These are phyloP conservation scores for Syrista parreyssii DNA, from an alignment of 2,888 invertebrate genomes.

Conservation along the genomic window DNA sequence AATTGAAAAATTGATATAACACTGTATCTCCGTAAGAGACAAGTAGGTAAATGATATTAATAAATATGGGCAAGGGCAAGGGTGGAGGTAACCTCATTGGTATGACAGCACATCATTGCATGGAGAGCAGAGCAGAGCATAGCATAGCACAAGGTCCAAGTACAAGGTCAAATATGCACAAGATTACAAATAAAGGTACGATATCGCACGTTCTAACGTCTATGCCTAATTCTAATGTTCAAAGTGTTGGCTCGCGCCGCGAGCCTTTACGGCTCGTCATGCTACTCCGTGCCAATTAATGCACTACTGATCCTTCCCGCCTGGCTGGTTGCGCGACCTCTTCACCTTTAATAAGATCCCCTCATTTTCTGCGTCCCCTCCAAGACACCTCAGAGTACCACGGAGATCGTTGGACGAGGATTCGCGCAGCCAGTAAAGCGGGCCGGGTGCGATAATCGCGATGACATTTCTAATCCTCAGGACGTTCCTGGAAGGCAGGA, in stretches of 20 bases:
- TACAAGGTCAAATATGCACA: slow-evolving; percentile 52
- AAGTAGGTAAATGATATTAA: slow-evolving; percentile 20
- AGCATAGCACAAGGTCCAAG: slow-evolving; percentile 60
- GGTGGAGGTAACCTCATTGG: slow-evolving; percentile 56
- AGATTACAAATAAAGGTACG: slow-evolving; percentile 32
- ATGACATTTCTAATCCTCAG: background rate
- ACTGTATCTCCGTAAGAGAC: slow-evolving; percentile 23
- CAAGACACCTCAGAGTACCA: slow-evolving; percentile 15
- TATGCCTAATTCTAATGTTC: slow-evolving; percentile 12
- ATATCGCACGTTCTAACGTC: slow-evolving; percentile 32
- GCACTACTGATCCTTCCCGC: background rate
- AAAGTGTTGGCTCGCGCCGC: background rate
- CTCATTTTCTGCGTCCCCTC: slow-evolving; percentile 9
- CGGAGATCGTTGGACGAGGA: slow-evolving; percentile 6
- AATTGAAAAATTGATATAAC: background rate
- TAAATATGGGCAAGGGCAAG: background rate
- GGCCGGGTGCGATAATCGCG: background rate
- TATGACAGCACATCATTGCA: slow-evolving; percentile 67
- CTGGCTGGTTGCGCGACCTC: background rate
- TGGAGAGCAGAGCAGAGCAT: slow-evolving; percentile 61
- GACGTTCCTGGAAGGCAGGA: background rate
- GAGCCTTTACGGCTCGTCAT: background rate
- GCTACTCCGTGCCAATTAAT: background rate
- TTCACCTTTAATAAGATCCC: background rate
- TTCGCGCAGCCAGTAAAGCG: background rate